phyloP scores from a whole-genome alignment of 2,888 invertebrate species.

The Eupithecia vulgata region DNA sequence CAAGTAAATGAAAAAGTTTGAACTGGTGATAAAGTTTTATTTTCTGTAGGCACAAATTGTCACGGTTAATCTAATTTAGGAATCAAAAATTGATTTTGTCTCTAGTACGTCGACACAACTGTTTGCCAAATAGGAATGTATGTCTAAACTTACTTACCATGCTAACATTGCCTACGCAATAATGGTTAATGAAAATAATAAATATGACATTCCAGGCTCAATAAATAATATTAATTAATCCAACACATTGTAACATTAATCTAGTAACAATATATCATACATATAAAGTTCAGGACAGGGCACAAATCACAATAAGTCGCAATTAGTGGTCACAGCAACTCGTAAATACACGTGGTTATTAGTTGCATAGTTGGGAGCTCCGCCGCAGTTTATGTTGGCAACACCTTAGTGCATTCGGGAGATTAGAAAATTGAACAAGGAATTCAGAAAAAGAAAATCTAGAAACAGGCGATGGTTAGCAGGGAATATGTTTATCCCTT shows the following conservation, averaged over 20 bases:
- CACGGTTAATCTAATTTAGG: neutral
- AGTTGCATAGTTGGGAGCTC: conserved; percentile 76
- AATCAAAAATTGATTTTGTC: neutral
- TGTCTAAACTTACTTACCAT: neutral
- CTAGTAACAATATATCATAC: conserved; percentile 29
- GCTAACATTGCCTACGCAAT: neutral
- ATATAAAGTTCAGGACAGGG: conserved; percentile 62
- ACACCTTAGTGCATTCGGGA: conserved; percentile 28
- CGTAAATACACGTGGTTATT: conserved; percentile 74
- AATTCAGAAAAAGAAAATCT: neutral
- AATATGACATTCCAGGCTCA: conserved; percentile 7
- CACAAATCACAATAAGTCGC: conserved; percentile 79
- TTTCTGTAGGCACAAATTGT: conserved; percentile 10
- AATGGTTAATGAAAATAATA: neutral
- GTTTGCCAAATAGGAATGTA: neutral
- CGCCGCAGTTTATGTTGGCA: conserved; percentile 41
- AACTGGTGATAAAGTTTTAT: conserved; percentile 22
- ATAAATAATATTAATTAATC: conserved; percentile 31
- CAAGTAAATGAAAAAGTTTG: conserved; percentile 32
- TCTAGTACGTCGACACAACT: neutral
- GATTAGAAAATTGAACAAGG: conserved; percentile 12
- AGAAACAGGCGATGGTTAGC: neutral
- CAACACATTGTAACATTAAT: conserved; percentile 22
- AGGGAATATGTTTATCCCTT: neutral
- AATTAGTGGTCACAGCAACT: conserved; percentile 65